phyloP scores from a whole-genome alignment of 2,797 vertebrate species.

The Rhinatrema bivittatum region DNA sequence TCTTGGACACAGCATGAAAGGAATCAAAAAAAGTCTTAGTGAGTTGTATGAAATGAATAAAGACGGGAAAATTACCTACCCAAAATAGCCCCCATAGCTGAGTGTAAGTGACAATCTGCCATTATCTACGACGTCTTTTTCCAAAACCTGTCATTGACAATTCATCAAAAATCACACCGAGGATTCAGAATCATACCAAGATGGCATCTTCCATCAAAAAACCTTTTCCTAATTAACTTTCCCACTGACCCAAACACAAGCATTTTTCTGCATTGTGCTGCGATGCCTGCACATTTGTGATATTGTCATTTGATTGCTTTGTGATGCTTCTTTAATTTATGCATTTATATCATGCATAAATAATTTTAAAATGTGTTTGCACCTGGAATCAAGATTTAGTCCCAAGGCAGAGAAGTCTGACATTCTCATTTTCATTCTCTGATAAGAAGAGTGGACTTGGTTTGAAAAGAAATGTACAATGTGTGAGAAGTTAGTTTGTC shows the following conservation, averaged over 20 bases:
- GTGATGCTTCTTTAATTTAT: slow-evolving; percentile 58
- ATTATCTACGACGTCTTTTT: slow-evolving; percentile 63
- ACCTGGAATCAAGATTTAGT: slow-evolving; percentile 11
- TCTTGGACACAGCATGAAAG: neutral
- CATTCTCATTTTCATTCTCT: slow-evolving; percentile 13
- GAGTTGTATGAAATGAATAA: slow-evolving; percentile 11
- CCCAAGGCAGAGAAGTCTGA: neutral
- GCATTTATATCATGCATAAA: slow-evolving; percentile 72
- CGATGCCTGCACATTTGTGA: slow-evolving; percentile 35
- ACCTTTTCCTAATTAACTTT: slow-evolving; percentile 79
- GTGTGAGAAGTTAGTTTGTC: no score
- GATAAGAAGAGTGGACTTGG: no score
- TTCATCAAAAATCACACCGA: slow-evolving; percentile 52
- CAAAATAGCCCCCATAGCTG: neutral
- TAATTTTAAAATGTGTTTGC: slow-evolving; percentile 63
- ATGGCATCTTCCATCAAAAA: slow-evolving; percentile 52
- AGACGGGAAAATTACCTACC: slow-evolving; percentile 18
- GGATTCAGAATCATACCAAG: slow-evolving; percentile 51
- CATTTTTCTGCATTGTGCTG: slow-evolving; percentile 54
- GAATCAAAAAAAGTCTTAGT: accelerated
- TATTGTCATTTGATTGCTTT: slow-evolving; percentile 60
- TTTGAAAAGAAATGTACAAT: no score
- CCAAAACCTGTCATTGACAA: slow-evolving; percentile 63
- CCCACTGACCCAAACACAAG: slow-evolving; percentile 74
- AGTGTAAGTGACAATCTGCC: slow-evolving; percentile 45